These are phyloP conservation scores for Melanargia galathea DNA, from an alignment of 2,888 invertebrate genomes.

Conservation along the genomic window DNA sequence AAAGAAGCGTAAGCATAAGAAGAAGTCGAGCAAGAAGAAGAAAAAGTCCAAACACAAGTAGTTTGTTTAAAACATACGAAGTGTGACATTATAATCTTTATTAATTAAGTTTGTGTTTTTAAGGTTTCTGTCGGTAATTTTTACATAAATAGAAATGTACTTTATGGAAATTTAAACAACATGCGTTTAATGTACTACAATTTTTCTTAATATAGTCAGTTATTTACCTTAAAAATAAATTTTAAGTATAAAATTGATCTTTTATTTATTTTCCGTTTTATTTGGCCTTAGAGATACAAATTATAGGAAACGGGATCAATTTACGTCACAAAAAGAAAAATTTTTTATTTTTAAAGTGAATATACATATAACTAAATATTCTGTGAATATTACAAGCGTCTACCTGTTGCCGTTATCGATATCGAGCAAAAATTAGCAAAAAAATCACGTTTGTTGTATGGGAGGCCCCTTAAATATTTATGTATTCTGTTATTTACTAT, in stretches of 20 bases:
- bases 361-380: too few relatives aligned
- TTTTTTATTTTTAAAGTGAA: too few relatives aligned
- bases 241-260: constrained; percentile 13
- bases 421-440: too few relatives aligned
- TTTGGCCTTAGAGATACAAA: too few relatives aligned
- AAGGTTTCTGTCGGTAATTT: constrained; percentile 45
- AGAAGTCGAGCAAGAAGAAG: constrained; percentile 87
- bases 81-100: constrained; percentile 23
- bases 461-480: too few relatives aligned
- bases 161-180: constrained; percentile 28
- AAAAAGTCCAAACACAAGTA: constrained; percentile 84
- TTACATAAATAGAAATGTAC: constrained; percentile 37
- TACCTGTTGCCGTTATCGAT: too few relatives aligned
- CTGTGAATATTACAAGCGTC: too few relatives aligned
- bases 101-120: constrained; percentile 35
- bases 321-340: too few relatives aligned
- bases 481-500: too few relatives aligned
- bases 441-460: too few relatives aligned
- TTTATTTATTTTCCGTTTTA: not conserved
- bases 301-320: too few relatives aligned
- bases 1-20: constrained; percentile 87
- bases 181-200: constrained; percentile 41
- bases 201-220: constrained; percentile 40
- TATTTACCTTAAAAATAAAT: constrained; percentile 40
- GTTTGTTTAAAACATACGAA: constrained; percentile 34